Evolutionary conservation across 1,140 invertebrate genomes (phyloP), one percentile per base, ranked within the genome.

Genomic region (Rhizoglyphus robini): DNA sequence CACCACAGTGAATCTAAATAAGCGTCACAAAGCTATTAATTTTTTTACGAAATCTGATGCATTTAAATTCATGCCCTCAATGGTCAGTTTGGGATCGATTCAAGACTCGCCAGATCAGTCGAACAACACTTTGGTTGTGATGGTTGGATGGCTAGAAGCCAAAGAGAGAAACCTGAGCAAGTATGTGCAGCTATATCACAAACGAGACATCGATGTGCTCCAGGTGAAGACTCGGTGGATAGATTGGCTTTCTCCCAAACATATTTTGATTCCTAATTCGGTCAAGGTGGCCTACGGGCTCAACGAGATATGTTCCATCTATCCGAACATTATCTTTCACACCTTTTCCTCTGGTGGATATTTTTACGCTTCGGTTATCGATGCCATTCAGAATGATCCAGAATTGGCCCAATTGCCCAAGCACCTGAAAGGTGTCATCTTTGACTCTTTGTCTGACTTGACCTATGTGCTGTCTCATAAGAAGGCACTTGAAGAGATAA

Each of bases 251-350:
- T 25, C 8, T 32, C 51, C 51, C 8, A 11, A 54, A 5, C 51
- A 27, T 8, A 54, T 23, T 11, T 27, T 54, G 51, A 23, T 32
- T 8, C 23, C 31, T 8, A 32, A 32, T 25, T 15, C 41, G 41
- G 23, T 32, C 51, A 54, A 32, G 20, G 8, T 32, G 23, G 23
- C 20, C 15, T 8, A 25, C 8, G 15, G 23, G 8, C 20, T 27
- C 20, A 32, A 25, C 8, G 8, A 54, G 8, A 32, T 32, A 11
- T 5, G 20, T 8, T 11, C 51, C 8, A 25, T 54, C 8, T 54
- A 54, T 32, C 51, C 51, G 20, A 54, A 54, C 51, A 54, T 54
- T 8, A 25, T 54, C 8, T 54, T 54, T 20, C 51, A 54, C 20
- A 54, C 51, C 20, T 32, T 54, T 8, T 54, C 51, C 8, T 54